phyloP scores from a whole-genome alignment of 2,888 invertebrate species.

The Patella pellucida region DNA sequence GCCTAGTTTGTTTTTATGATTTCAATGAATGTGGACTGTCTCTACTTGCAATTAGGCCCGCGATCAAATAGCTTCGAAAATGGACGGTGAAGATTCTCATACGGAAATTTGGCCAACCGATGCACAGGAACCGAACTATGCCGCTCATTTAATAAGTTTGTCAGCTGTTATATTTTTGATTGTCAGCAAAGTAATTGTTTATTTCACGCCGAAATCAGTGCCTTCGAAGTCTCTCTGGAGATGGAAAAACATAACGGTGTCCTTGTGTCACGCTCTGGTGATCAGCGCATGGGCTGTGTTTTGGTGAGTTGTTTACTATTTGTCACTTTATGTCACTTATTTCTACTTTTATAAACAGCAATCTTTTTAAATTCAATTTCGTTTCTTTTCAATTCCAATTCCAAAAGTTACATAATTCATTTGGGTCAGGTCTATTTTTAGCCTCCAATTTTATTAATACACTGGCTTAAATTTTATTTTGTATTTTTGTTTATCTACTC shows the following conservation, averaged over 20 bases:
- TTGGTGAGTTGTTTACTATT: conserved; percentile 42
- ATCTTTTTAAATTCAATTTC: background rate
- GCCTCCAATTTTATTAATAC: too few species aligned
- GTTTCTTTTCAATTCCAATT: too few species aligned
- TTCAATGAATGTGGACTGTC: too few species aligned
- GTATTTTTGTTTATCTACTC: conserved; percentile 19
- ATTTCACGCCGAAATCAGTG: conserved; percentile 36
- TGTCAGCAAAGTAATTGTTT: conserved; percentile 30
- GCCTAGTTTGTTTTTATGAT: too few species aligned
- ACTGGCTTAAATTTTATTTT: background rate
- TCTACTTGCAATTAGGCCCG: too few species aligned
- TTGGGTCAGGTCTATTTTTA: too few species aligned
- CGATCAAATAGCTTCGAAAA: too few species aligned
- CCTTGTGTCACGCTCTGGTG: conserved; percentile 50
- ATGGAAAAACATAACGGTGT: conserved; percentile 58
- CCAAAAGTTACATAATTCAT: too few species aligned
- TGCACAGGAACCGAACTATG: conserved; percentile 24
- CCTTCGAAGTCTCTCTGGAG: conserved; percentile 42
- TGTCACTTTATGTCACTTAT: too few species aligned
- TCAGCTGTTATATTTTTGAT: conserved; percentile 42
- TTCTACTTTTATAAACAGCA: too few species aligned
- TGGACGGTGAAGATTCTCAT: too few species aligned
- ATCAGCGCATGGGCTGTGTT: conserved; percentile 48
- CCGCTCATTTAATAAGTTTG: conserved; percentile 31
- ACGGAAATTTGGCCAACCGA: background rate